phyloP scores from a whole-genome alignment of 2,113 vertebrate genomes.

The Gorilla gorilla region DNA sequence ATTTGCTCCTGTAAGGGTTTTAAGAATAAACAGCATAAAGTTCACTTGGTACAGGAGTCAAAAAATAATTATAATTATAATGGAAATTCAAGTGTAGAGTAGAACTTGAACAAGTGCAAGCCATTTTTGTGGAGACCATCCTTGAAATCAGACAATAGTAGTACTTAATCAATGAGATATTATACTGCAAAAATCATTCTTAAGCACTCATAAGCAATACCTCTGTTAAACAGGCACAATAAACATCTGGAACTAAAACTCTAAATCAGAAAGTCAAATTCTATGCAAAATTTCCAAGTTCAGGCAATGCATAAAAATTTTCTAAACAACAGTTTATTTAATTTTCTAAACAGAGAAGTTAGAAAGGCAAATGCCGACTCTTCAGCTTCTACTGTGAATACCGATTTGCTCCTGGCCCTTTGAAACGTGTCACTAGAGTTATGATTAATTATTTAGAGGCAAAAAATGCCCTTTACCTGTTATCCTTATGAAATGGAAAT shows the following conservation, averaged over 20 bases:
- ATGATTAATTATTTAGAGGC: conserved; percentile 54
- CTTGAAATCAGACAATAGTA: background rate
- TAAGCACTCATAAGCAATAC: background rate
- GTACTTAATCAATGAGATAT: background rate
- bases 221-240: background rate
- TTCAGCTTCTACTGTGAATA: background rate
- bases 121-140: background rate
- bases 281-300: background rate
- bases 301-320: background rate
- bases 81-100: background rate
- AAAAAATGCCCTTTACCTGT: background rate
- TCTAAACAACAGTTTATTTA: background rate
- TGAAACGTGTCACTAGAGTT: background rate
- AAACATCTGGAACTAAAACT: background rate
- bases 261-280: background rate
- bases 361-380: background rate
- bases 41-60: background rate
- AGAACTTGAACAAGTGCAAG: background rate
- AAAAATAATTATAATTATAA: background rate
- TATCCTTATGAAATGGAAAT: conserved; percentile 59
- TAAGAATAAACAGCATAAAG: background rate
- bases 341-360: background rate
- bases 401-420: background rate
- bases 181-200: background rate
- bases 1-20: background rate